Evolutionary conservation across 2,888 invertebrate species (phyloP).

Genomic region (Eupithecia abbreviata): DNA sequence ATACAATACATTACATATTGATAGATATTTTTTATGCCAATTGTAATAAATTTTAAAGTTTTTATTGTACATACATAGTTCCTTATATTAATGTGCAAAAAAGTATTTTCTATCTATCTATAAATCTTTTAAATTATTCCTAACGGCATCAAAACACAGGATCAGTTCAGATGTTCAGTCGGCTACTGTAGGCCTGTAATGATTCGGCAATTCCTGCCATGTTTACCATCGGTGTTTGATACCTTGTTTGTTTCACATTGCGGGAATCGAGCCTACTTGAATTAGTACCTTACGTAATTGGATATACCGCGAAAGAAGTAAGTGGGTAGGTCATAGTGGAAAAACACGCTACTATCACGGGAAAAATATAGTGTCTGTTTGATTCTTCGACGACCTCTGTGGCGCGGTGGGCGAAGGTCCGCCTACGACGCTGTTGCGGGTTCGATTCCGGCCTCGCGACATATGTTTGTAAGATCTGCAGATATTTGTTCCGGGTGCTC

Average conservation of each 20-base stretch:
- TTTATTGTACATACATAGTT: not conserved
- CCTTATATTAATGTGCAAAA: too few species aligned
- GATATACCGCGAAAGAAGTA: not conserved
- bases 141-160: not conserved
- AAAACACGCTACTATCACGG: not conserved
- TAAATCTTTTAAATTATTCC: too few species aligned
- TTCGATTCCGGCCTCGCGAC: too few species aligned
- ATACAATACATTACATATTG: too few species aligned
- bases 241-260: constrained; percentile 36
- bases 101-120: too few species aligned
- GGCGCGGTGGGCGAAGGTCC: too few species aligned
- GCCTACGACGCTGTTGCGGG: too few species aligned
- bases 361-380: not conserved
- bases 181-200: constrained; percentile 16
- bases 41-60: too few species aligned
- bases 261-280: constrained; percentile 5
- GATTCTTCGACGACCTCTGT: not conserved
- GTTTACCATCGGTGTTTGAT: constrained; percentile 60
- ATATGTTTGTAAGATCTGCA: too few species aligned
- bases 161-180: not conserved
- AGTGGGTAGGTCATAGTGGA: not conserved
- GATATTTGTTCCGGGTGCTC: too few species aligned
- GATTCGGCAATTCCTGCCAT: constrained; percentile 42
- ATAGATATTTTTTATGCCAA: too few species aligned
- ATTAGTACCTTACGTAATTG: not conserved